Conservation (phyloP, 2,113 vertebrate genomes). For the Redunca redunca region DNA sequence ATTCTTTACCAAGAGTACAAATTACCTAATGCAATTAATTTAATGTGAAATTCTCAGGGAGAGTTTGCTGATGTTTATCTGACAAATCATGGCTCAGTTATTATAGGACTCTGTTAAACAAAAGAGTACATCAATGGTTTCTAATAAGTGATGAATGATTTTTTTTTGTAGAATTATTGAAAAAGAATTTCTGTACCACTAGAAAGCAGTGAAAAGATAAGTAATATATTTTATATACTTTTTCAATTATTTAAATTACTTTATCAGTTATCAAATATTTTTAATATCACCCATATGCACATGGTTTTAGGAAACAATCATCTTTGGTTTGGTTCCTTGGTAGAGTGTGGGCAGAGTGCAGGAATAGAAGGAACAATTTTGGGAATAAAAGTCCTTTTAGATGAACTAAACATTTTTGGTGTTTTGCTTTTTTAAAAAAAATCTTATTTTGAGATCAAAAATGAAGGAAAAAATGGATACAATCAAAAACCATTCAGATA, state of each 20-base stretch:
- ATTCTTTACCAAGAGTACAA: background rate
- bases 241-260: background rate
- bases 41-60: background rate
- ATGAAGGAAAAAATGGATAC: background rate
- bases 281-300: background rate
- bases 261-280: background rate
- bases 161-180: background rate
- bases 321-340: background rate
- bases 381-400: background rate
- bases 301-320: background rate
- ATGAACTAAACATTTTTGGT: background rate
- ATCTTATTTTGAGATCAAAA: background rate
- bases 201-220: background rate
- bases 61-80: background rate
- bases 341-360: background rate
- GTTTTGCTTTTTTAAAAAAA: background rate
- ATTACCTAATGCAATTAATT: background rate
- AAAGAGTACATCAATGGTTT: background rate
- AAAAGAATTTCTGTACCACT: background rate
- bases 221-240: background rate
- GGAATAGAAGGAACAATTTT: background rate
- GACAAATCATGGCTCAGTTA: background rate
- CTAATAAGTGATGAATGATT: background rate
- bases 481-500: background rate
- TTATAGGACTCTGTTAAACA: background rate